phyloP scores from a whole-genome alignment of 1,140 invertebrate genomes.

The Phocides pigmalion region DNA sequence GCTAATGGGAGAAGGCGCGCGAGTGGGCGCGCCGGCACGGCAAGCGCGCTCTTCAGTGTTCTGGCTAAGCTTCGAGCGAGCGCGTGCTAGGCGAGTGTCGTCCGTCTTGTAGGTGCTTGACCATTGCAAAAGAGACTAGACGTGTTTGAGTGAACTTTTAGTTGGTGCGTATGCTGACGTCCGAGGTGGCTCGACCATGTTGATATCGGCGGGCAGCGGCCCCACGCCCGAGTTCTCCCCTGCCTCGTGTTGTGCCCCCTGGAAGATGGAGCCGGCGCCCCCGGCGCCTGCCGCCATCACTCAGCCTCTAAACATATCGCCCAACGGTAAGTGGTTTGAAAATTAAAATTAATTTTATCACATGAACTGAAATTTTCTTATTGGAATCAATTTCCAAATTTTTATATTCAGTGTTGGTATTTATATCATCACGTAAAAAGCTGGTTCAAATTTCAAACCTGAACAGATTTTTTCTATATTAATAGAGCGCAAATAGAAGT shows the following conservation, averaged over 20 bases:
- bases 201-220: conserved; percentile 82
- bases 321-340: conserved; percentile 67
- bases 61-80: conserved; percentile 80
- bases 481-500: too few species aligned
- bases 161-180: conserved; percentile 65
- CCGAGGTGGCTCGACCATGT: conserved; percentile 75
- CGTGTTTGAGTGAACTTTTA: conserved; percentile 50
- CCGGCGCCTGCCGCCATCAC: conserved; percentile 71
- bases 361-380: not conserved
- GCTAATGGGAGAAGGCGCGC: conserved; percentile 81
- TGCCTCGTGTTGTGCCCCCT: conserved; percentile 81
- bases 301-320: conserved; percentile 73
- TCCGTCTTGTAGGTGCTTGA: conserved; percentile 50
- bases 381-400: not conserved
- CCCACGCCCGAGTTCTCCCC: conserved; percentile 81
- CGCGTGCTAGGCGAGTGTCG: conserved; percentile 66
- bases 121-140: conserved; percentile 27
- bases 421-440: not conserved
- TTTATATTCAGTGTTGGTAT: not conserved
- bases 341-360: not conserved
- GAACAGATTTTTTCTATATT: too few species aligned
- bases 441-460: too few species aligned
- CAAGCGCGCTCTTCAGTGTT: conserved; percentile 83
- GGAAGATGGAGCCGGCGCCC: conserved; percentile 82
- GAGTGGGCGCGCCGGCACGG: conserved; percentile 76